phyloP scores from a whole-genome alignment of 2,113 vertebrate genomes.

The Oncorhynchus mykiss region DNA sequence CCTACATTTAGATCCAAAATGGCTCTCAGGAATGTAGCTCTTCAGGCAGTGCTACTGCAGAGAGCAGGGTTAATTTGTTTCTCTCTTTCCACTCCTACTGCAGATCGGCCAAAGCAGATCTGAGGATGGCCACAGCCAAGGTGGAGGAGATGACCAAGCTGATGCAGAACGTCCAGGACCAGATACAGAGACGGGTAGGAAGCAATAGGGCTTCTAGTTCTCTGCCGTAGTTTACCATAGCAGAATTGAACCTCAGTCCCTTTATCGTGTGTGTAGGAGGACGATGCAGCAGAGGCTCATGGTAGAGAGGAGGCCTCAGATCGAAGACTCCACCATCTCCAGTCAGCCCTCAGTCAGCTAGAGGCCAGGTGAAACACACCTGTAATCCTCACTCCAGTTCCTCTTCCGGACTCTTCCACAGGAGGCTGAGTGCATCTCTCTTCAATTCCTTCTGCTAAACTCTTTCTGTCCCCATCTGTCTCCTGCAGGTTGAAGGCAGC shows the following conservation, averaged over 20 bases:
- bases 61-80: too few relatives aligned
- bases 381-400: background rate
- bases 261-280: constrained; percentile 73
- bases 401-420: background rate
- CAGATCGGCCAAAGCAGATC: constrained; percentile 84
- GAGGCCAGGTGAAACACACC: constrained; percentile 79
- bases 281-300: constrained; percentile 75
- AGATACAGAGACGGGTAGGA: constrained; percentile 82
- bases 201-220: background rate
- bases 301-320: constrained; percentile 83
- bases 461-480: background rate
- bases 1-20: background rate
- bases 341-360: constrained; percentile 78
- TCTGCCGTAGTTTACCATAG: background rate
- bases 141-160: constrained; percentile 83
- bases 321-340: constrained; percentile 81
- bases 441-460: background rate
- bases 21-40: background rate
- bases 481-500: constrained; percentile 66
- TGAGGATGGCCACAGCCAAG: constrained; percentile 78
- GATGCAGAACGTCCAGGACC: constrained; percentile 76
- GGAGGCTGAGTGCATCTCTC: background rate
- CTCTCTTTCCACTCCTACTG: background rate
- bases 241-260: background rate
- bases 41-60: too few relatives aligned